phyloP scores from a whole-genome alignment of 2,888 invertebrate genomes.

The Netelia melanura region DNA sequence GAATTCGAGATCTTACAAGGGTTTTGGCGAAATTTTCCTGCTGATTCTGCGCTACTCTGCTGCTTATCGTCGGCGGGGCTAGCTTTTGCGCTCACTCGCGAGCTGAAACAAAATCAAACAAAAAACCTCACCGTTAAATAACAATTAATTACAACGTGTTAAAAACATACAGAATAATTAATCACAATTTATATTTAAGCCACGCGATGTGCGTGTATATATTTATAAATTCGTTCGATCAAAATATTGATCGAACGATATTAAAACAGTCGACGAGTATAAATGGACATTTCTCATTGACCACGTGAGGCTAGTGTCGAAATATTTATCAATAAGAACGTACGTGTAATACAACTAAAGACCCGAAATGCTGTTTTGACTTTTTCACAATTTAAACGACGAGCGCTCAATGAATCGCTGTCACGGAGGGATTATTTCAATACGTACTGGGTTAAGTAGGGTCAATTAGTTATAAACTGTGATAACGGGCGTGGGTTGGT shows the following conservation, averaged over 20 bases:
- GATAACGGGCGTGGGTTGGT: constrained; percentile 73
- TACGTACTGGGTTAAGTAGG: constrained; percentile 74
- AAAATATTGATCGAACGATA: constrained; percentile 8
- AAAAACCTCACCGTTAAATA: neutral
- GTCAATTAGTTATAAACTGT: constrained; percentile 76
- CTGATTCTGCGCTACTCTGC: constrained; percentile 83
- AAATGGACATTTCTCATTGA: constrained; percentile 46
- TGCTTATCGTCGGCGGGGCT: constrained; percentile 83
- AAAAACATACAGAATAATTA: neutral
- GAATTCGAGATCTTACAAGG: constrained; percentile 67
- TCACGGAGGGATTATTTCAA: constrained; percentile 66
- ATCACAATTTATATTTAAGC: neutral
- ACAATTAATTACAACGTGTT: neutral
- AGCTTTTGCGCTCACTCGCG: constrained; percentile 83
- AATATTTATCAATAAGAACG: neutral
- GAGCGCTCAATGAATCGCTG: constrained; percentile 64
- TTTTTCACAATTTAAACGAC: constrained; percentile 63
- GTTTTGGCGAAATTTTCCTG: constrained; percentile 81
- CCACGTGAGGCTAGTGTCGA: neutral
- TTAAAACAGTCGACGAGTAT: constrained; percentile 11
- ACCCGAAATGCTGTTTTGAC: constrained; percentile 65
- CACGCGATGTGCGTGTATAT: neutral
- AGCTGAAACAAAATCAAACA: constrained; percentile 74
- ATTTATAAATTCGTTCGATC: constrained; percentile 6
- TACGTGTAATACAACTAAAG: constrained; percentile 5